Evolutionary conservation across 37 sponge, comb jelly and placozoan genomes (phyloP), one percentile per base, ranked within the genome.

Genomic region (Aplysina aerophoba): DNA sequence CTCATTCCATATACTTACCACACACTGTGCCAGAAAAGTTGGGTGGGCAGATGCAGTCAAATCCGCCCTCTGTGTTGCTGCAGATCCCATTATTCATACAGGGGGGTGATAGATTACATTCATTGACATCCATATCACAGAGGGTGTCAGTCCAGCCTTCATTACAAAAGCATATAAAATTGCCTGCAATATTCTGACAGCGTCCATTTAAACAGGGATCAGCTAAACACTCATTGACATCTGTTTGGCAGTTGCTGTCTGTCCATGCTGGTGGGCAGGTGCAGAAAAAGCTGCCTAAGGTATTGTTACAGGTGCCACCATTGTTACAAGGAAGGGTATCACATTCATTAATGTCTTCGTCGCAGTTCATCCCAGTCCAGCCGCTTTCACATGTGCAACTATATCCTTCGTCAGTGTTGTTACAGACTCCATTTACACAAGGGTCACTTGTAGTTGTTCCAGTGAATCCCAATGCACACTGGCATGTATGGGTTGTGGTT

Each of bases 21-120:
- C 78, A 75, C 20, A 40, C 25, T 22, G 21, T 15, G 31, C 54
- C 78, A 19, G 44, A 40, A 40, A 39, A 75, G 17, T 50, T 44
- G 0, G n/a, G 16, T 53, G 78, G 78, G 39, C 78, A 75, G 50
- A 22, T 22, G 25, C 78, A 75, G 78, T 33, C 21, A 30, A 38
- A 73, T 12, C 74, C 39, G 37, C 74, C 74, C 12, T 15, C 38
- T 12, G 37, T 38, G 74, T 73, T 73, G 14, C 6, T 41, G 44
- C 93, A 93, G 16, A 80, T 83, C 35, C 87, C 91, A 27, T 73
- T 72, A 68, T 91, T 83, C 41, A 63, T 67, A 28, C 91, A 91
- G 0, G 89, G 89, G 39, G 55, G 35, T 16, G 11, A 25, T n/a
- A n/a, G n/a, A n/a, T n/a, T n/a, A 22, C 72, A 30, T 16, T 2